Base-by-base conservation (phyloP, 2,113 vertebrate genomes). In the Protomyctophum bolini region DNA sequence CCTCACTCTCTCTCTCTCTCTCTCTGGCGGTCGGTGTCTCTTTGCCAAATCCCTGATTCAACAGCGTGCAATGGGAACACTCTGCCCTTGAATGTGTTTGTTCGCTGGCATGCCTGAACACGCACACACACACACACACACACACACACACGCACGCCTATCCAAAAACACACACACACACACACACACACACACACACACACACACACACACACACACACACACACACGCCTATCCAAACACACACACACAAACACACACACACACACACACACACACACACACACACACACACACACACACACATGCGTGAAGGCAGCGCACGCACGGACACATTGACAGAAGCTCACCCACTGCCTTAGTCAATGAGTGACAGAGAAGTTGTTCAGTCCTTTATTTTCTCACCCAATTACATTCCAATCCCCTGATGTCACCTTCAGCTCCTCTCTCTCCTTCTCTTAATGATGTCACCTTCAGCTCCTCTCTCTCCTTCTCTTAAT, bases 301-400 rank as follows among this genome's bases (percentile, higher is more conserved):
- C n/a, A 64, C 50, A 68, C 47, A 50, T 47, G 12, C 0, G n/a
- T n/a, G n/a, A n/a, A n/a, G n/a, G n/a, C n/a, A n/a, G n/a, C n/a
- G n/a, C n/a, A n/a, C n/a, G n/a, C 21, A 65, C 11, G 62, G 4
- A 33, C 33, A 33, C 33, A 33, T 33, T 33, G 8, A 6, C 12
- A 11, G 14, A 45, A 54, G 57, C 58, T 76, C 61, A 64, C 58
- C 8, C 56, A 50, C 56, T 58, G 55, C 59, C 14, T 72, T 58
- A 47, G 72, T 83, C 91, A 91, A 91, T 91, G 68, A 89, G 72
- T 90, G 70, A 82, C 80, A 21, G 66, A 79, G 70, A 21, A 10
- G n/a, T n/a, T 14, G 56, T 79, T 70, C 28, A 58, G 68, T 68
- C 83, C 72, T n/a, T n/a, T n/a, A n/a, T 61, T 60, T 79, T 78